A percentile compares a stretch with the other conserved stretches of the same genome.
Conservation (phyloP, 2,797 vertebrate genomes). For the Pseudopleuronectes americanus region DNA sequence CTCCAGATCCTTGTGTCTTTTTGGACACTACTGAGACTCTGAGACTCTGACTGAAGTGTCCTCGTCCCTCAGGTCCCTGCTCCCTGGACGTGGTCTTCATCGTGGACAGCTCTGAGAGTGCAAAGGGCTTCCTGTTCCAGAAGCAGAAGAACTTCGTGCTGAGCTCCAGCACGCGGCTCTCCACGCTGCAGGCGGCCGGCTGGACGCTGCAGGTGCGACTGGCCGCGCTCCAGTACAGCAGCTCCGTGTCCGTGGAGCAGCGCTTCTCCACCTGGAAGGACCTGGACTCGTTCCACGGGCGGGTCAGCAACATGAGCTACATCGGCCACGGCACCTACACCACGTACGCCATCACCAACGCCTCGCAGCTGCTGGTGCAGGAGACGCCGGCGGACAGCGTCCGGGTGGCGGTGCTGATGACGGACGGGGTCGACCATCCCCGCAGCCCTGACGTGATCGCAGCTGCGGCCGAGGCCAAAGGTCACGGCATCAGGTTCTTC, state of each 20-base stretch:
- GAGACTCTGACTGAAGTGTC: not conserved
- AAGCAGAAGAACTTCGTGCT: slow-evolving; percentile 87
- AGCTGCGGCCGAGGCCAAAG: slow-evolving; percentile 83
- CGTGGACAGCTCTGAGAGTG: slow-evolving; percentile 93
- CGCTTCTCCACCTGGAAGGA: slow-evolving; percentile 86
- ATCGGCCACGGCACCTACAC: slow-evolving; percentile 93
- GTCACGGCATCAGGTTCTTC: slow-evolving; percentile 85
- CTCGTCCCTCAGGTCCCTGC: slow-evolving; percentile 67
- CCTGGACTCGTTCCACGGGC: slow-evolving; percentile 83
- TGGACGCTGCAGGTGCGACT: slow-evolving; percentile 81
- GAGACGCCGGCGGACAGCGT: slow-evolving; percentile 81
- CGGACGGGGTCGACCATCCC: slow-evolving; percentile 90
- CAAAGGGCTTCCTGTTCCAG: slow-evolving; percentile 83
- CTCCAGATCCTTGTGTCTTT: not conserved
- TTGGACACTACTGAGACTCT: no score
- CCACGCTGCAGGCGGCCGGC: slow-evolving; percentile 75
- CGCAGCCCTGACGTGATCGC: slow-evolving; percentile 84
- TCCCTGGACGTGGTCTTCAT: slow-evolving; percentile 85
- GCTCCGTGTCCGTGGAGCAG: slow-evolving; percentile 84
- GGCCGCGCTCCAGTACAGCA: slow-evolving; percentile 92
- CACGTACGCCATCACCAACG: slow-evolving; percentile 89
- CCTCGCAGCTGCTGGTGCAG: slow-evolving; percentile 83
- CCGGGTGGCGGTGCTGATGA: slow-evolving; percentile 89
- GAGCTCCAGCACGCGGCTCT: slow-evolving; percentile 82
- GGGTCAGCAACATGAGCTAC: slow-evolving; percentile 79